Conservation (phyloP, 2,797 vertebrate species). For the Pseudomugil tenellus region DNA sequence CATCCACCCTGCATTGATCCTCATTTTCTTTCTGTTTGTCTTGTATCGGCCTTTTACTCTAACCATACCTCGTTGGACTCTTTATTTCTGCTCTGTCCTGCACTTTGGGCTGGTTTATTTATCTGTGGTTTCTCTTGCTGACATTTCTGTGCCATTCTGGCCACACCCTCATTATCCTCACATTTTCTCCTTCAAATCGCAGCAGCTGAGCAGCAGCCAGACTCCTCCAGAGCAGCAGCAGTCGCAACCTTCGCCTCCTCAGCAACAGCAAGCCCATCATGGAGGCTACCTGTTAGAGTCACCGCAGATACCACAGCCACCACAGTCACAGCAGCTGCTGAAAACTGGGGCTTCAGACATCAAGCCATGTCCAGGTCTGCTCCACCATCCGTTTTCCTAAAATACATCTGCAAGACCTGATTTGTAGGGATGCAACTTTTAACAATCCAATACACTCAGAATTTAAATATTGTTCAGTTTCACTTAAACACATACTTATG, state of each 20-base stretch:
- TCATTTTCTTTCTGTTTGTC: conserved; percentile 32
- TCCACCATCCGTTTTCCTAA: neutral
- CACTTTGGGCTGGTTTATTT: conserved; percentile 63
- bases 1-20: conserved; percentile 39
- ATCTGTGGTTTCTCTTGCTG: conserved; percentile 56
- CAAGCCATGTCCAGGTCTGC: conserved; percentile 80
- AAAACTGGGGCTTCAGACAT: conserved; percentile 65
- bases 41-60: conserved; percentile 25
- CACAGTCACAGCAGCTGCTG: conserved; percentile 68
- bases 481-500: neutral
- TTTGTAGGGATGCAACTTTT: neutral
- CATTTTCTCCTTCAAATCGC: conserved; percentile 93
- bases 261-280: conserved; percentile 58
- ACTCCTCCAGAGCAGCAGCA: conserved; percentile 82
- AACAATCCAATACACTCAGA: neutral
- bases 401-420: neutral
- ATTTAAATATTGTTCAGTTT: neutral
- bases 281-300: conserved; percentile 65
- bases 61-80: conserved; percentile 40
- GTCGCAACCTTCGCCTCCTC: conserved; percentile 76
- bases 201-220: conserved; percentile 89
- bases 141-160: conserved; percentile 71
- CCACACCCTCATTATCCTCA: conserved; percentile 89
- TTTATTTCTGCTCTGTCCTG: conserved; percentile 59
- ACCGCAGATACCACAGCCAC: conserved; percentile 70